Percentiles rank a stretch among this genome's conserved stretches.
phyloP scores from a whole-genome alignment of 2,113 vertebrate species.

The Sakesphorus luctuosus region DNA sequence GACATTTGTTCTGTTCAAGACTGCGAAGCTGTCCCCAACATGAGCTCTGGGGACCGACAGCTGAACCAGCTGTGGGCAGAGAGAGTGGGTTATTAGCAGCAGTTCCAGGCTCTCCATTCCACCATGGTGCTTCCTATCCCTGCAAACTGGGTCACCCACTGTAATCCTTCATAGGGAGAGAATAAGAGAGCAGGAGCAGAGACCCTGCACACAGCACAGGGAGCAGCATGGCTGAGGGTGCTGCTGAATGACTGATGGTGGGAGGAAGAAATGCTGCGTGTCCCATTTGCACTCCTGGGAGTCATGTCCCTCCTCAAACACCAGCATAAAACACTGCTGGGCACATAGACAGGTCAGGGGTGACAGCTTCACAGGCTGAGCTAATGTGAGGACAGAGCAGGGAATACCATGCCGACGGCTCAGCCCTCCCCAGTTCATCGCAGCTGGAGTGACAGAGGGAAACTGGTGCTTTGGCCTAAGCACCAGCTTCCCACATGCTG shows the following conservation, averaged over 20 bases:
- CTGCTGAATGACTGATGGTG: accelerated
- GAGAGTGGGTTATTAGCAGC: not conserved
- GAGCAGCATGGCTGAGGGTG: accelerated
- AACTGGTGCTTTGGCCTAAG: not conserved
- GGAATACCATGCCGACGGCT: not conserved
- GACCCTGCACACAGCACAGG: accelerated
- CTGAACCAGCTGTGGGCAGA: not conserved
- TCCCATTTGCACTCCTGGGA: accelerated
- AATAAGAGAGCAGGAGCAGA: not conserved
- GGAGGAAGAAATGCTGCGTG: not conserved
- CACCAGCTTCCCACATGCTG: not conserved
- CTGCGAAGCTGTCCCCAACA: not conserved
- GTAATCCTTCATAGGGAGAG: conserved; percentile 18
- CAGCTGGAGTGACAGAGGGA: not conserved
- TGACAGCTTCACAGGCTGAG: accelerated
- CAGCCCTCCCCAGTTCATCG: not conserved
- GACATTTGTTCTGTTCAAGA: not conserved
- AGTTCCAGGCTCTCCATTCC: not conserved
- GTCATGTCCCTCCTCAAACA: not conserved
- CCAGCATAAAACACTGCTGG: accelerated
- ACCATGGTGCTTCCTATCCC: not conserved
- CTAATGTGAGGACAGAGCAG: not conserved
- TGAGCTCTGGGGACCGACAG: not conserved
- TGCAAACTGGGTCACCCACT: conserved; percentile 47
- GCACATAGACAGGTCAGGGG: not conserved